Evolutionary conservation across 2,113 vertebrate genomes (phyloP), one percentile per base, ranked within the genome.

Genomic region (Strix aluco): DNA sequence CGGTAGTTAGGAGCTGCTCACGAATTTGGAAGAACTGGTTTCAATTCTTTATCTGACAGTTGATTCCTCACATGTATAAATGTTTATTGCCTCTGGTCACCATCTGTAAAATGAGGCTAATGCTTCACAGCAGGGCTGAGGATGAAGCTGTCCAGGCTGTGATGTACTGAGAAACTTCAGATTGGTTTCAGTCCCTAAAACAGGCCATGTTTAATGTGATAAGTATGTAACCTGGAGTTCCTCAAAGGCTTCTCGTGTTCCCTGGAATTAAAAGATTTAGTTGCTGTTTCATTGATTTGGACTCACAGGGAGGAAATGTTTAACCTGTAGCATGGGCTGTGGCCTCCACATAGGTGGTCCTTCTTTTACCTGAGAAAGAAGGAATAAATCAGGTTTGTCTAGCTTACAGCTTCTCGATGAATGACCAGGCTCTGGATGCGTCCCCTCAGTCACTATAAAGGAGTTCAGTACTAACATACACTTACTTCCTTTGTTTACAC

Each of bases 21-120:
- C 73, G 75, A 86, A 95, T 93, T 94, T 84, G 72, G 86, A 90
- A 88, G 61, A 94, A 93, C 90, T 92, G 86, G 59, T 94, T 96
- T 93, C n/a, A 91, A 47, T 93, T 92, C 75, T 81, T 86, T 52
- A n/a, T 54, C 82, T 88, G 80, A 71, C 69, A 74, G 84, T 44
- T 88, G 87, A 80, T 77, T 96, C 46, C 67, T 90, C 1, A 2
- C 40, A 55, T 23, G 16, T 57, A 55, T 80, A 84, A 92, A 90
- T 86, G 75, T 90, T 92, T 92, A 83, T 88, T 94, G 87, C 85
- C 52, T 81, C 67, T 83, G 75, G 82, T 92, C 52, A 77, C 90
- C 75, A 78, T 36, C 90, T 94, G 67, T 90, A 93, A 94, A 94
- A 80, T 14, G 54, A 57, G 67, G 85, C 15, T 83, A 80, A 80